A percentile compares a stretch with the other conserved stretches of the same genome.
Evolutionary conservation across 2,113 vertebrate genomes (phyloP).

Genomic region (Oryzias javanicus): DNA sequence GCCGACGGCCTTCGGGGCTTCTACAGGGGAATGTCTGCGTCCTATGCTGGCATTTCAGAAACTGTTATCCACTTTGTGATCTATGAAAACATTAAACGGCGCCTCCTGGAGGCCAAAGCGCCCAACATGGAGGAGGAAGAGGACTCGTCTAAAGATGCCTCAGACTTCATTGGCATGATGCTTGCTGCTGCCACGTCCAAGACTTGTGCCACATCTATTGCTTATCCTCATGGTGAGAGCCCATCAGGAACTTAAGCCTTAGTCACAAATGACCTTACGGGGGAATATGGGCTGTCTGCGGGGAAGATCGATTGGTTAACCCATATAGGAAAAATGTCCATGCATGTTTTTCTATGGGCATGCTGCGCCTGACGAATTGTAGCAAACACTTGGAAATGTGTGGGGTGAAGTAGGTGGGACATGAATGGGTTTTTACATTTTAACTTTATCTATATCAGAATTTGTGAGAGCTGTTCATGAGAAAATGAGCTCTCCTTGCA

Average conservation of each 20-base stretch:
- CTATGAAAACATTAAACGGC: conserved; percentile 97
- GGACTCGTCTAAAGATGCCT: conserved; percentile 86
- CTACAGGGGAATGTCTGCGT: conserved; percentile 97
- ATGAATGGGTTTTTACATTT: too few species aligned
- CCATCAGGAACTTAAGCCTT: not conserved
- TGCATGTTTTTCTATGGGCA: too few species aligned
- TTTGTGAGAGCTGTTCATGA: too few species aligned
- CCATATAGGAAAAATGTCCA: too few species aligned
- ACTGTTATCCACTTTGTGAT: conserved; percentile 99
- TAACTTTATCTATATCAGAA: too few species aligned
- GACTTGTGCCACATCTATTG: conserved; percentile 93
- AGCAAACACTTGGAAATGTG: too few species aligned
- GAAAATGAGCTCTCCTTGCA: too few species aligned
- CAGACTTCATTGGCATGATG: conserved; percentile 97
- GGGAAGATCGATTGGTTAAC: too few species aligned
- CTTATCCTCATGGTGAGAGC: conserved; percentile 93
- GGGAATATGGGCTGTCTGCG: too few species aligned
- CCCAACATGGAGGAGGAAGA: conserved; percentile 86
- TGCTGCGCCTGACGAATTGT: too few species aligned
- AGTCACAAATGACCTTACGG: too few species aligned
- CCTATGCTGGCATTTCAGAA: conserved; percentile 98
- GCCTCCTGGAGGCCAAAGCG: conserved; percentile 85
- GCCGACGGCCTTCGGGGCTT: conserved; percentile 90
- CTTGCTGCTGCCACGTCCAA: conserved; percentile 97
- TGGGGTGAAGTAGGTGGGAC: too few species aligned